phyloP scores from a whole-genome alignment of 1,140 invertebrate species.

The Glossosoma conforme region DNA sequence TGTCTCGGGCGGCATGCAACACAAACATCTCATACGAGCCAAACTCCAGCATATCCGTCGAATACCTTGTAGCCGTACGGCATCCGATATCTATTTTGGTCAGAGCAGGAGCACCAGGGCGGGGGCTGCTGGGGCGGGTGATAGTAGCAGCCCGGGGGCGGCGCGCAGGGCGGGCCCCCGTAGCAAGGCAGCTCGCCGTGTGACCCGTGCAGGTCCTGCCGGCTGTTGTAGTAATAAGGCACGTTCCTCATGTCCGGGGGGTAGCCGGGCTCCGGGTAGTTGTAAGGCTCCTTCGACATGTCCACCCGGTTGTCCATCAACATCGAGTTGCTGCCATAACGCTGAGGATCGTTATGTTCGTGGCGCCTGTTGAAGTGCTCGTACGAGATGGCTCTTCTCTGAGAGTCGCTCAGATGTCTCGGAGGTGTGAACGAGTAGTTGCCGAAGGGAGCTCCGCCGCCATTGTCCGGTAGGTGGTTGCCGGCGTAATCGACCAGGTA shows the following conservation, averaged over 20 bases:
- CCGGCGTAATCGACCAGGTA: conserved; percentile 24
- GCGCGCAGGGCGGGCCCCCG: conserved; percentile 31
- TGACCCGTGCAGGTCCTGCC: conserved; percentile 29
- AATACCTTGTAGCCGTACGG: conserved; percentile 30
- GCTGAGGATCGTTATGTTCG: conserved; percentile 40
- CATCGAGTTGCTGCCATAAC: conserved; percentile 42
- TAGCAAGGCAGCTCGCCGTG: conserved; percentile 30
- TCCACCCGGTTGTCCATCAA: conserved; percentile 32
- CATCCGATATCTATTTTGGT: conserved; percentile 37
- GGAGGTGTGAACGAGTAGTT: conserved; percentile 21
- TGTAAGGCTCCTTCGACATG: conserved; percentile 19
- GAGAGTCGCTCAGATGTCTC: conserved; percentile 35
- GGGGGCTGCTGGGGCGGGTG: conserved; percentile 35
- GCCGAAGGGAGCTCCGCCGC: neutral
- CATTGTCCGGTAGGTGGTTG: conserved; percentile 11
- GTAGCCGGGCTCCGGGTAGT: conserved; percentile 32
- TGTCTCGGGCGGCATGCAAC: too few relatives aligned
- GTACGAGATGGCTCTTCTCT: conserved; percentile 47
- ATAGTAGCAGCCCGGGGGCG: conserved; percentile 31
- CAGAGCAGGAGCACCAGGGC: conserved; percentile 38
- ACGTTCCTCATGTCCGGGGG: conserved; percentile 29
- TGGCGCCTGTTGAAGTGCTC: conserved; percentile 48
- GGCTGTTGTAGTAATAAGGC: conserved; percentile 21
- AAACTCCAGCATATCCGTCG: conserved; percentile 5
- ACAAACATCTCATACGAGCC: too few relatives aligned